Conservation (phyloP, 2,797 vertebrate species). For the Micrastur ruficollis region DNA sequence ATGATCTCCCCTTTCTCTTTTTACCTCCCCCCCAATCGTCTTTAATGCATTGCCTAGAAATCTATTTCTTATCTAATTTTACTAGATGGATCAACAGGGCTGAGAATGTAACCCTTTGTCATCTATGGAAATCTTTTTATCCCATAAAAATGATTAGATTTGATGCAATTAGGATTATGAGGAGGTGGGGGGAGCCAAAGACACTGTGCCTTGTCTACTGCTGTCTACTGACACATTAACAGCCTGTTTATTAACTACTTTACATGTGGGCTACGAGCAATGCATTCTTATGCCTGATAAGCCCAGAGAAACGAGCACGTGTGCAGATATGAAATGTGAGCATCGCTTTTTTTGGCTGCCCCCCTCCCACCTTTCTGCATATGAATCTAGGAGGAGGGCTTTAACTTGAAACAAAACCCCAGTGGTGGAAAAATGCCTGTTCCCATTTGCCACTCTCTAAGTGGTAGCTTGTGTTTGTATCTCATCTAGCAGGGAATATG, state of each 20-base stretch:
- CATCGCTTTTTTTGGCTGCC: background rate
- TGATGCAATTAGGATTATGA: conserved; percentile 71
- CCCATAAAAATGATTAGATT: conserved; percentile 71
- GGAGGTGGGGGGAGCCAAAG: conserved; percentile 10
- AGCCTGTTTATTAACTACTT: conserved; percentile 58
- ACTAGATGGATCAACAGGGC: conserved; percentile 47
- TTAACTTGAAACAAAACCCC: background rate
- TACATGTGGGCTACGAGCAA: conserved; percentile 1
- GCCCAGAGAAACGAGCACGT: background rate
- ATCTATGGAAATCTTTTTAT: conserved; percentile 71
- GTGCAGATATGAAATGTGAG: background rate
- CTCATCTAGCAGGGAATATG: accelerated
- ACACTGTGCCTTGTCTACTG: background rate
- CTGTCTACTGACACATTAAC: conserved; percentile 58
- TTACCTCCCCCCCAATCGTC: background rate
- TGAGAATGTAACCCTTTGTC: conserved; percentile 61
- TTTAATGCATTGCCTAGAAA: conserved; percentile 40
- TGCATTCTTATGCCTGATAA: background rate
- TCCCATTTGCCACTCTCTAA: accelerated
- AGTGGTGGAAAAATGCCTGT: background rate
- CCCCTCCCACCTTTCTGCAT: conserved; percentile 27
- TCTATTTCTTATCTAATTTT: conserved; percentile 62
- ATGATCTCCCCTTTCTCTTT: conserved; percentile 8
- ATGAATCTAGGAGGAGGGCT: conserved; percentile 29
- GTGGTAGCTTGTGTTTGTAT: accelerated